Conservation (phyloP, 1,140 invertebrate species). For the Aphis craccivora region DNA sequence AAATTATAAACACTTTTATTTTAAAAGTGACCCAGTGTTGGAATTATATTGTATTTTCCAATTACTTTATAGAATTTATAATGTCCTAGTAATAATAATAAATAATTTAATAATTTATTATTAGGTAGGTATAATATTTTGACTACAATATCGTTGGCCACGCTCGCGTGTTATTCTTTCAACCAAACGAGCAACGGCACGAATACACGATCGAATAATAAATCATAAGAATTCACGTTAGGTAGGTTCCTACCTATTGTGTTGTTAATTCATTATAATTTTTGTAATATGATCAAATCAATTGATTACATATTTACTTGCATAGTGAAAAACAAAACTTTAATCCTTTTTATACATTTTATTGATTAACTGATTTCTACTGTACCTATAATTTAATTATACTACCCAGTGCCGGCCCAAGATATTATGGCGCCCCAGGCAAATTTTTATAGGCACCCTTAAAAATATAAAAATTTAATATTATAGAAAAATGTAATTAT, state of each 20-base stretch:
- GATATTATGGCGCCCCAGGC: no score
- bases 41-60: no score
- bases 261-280: background rate
- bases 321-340: background rate
- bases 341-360: background rate
- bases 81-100: no score
- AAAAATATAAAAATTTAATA: no score
- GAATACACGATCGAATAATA: background rate
- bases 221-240: background rate
- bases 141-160: no score
- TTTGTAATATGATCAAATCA: background rate
- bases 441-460: no score
- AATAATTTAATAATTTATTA: background rate
- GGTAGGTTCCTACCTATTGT: background rate
- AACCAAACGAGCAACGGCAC: background rate
- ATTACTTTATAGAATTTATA: no score
- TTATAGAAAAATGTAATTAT: no score
- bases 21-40: no score
- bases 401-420: no score
- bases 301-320: background rate
- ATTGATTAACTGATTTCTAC: background rate
- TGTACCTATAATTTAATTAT: background rate
- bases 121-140: background rate
- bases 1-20: no score
- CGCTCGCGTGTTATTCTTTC: background rate